Conservation (phyloP, 2,888 invertebrate genomes). For the Hirtodrosophila cameraria region DNA sequence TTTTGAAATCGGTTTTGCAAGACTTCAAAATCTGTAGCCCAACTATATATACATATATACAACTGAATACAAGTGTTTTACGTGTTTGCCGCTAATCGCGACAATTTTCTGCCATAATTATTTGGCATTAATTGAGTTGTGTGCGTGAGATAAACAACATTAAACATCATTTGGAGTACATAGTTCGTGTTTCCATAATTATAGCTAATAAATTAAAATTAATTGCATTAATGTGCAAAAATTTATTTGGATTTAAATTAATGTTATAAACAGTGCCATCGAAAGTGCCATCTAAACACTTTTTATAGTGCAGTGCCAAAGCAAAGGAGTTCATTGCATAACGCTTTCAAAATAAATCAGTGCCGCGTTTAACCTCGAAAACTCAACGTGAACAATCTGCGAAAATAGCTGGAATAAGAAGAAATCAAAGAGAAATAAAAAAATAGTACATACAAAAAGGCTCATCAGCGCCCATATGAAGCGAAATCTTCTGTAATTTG, state of each 20-base stretch:
- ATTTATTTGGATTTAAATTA: neutral
- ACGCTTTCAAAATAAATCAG: conserved; percentile 18
- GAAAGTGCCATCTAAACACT: conserved; percentile 3
- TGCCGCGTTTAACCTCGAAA: conserved; percentile 51
- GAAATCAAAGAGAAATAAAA: conserved; percentile 10
- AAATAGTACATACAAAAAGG: conserved; percentile 58
- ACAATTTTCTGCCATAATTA: conserved; percentile 14
- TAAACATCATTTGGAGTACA: neutral
- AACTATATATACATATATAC: conserved; percentile 16
- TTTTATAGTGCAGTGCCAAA: conserved; percentile 15
- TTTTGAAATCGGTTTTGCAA: conserved; percentile 60
- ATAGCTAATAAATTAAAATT: conserved; percentile 13
- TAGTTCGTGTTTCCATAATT: conserved; percentile 3
- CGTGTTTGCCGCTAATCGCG: conserved; percentile 35
- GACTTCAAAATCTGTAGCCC: conserved; percentile 1
- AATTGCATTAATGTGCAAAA: neutral
- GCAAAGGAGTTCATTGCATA: conserved; percentile 53
- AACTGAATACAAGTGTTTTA: conserved; percentile 24
- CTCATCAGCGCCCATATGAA: conserved; percentile 56
- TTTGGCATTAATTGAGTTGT: conserved; percentile 25
- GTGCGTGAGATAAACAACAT: conserved; percentile 60
- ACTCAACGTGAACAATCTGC: conserved; percentile 12
- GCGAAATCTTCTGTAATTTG: conserved; percentile 77
- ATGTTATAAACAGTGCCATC: neutral
- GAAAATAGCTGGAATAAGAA: conserved; percentile 5